These are phyloP conservation scores for Hirtodrosophila cameraria DNA, from an alignment of 2,888 invertebrate genomes.

Conservation along the genomic window DNA sequence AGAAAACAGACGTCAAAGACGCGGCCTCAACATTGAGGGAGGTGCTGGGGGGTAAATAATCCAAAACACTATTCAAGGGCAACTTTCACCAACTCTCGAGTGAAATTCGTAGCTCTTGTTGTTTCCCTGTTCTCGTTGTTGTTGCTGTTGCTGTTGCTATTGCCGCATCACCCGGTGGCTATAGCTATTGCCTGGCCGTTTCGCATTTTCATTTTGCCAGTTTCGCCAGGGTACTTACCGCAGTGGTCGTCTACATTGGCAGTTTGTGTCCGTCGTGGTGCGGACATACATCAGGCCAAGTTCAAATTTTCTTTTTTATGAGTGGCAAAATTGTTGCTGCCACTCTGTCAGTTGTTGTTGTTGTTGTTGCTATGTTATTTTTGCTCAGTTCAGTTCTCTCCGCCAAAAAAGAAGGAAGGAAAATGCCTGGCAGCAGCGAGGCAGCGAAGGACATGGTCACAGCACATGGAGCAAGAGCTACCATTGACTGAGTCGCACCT, in stretches of 20 bases:
- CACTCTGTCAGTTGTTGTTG: conserved; percentile 25
- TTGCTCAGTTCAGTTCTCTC: conserved; percentile 34
- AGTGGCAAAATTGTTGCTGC: conserved; percentile 73
- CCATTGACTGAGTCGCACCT: conserved; percentile 60
- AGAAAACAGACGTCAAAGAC: conserved; percentile 32
- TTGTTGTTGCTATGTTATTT: conserved; percentile 59
- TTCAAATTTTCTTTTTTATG: conserved; percentile 80
- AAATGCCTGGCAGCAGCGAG: conserved; percentile 65
- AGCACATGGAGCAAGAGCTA: conserved; percentile 47
- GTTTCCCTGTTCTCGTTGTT: conserved; percentile 18
- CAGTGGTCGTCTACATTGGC: conserved; percentile 71
- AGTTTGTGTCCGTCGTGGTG: conserved; percentile 51
- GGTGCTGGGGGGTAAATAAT: conserved; percentile 52
- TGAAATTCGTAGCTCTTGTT: conserved; percentile 51
- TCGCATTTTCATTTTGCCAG: conserved; percentile 67
- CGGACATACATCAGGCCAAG: conserved; percentile 79
- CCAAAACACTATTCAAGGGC: conserved; percentile 78
- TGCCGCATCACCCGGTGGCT: conserved; percentile 34
- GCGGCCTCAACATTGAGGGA: background rate
- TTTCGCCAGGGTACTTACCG: conserved; percentile 57
- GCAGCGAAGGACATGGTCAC: conserved; percentile 73
- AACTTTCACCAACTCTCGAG: conserved; percentile 76
- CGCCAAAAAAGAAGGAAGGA: conserved; percentile 43
- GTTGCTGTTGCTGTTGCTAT: conserved; percentile 10
- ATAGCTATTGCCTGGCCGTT: conserved; percentile 52